Base-by-base conservation (phyloP, 2,888 invertebrate species). In the Entomobrya multifasciata region DNA sequence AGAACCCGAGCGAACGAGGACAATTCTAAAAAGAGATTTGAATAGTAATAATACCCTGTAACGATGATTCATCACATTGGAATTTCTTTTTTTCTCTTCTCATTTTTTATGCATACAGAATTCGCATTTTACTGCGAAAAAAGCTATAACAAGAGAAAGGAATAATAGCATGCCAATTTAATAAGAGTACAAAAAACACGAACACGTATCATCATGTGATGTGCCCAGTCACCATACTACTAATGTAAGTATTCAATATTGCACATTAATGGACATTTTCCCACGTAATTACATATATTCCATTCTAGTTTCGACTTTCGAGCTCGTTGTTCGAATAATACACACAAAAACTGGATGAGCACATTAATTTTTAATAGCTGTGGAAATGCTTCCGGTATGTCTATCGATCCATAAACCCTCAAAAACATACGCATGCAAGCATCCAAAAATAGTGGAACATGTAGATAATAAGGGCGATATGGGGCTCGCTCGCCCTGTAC, bases 371-470 rank as follows among this genome's bases (percentile, higher is more conserved):
- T 79, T 79, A 79, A 86, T 79, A 78, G 60, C 17, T 67, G 78
- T 86, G 57, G 62, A 85, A 86, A 79, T 72, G 79, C 85, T 86
- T 86, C 85, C 85, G 85, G 85, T 86, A 47, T 17, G 20, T 1
- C 1, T n/a, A n/a, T n/a, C n/a, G n/a, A n/a, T n/a, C n/a, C 36
- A n/a, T 22, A 22, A 8, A 76, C n/a, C 1, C 25, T 15, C n/a
- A 52, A 3, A 41, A 20, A 22, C 62, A 30, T 62, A n/a, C n/a
- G 41, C 57, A 22, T 22, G 22, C 36, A 49, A 22, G 57, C 25
- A 27, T 47, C 17, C 55, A 76, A 52, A 55, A 76, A 49, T 57
- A 55, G 2, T 70, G 47, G 1, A 72, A 25, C 25, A 47, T 3
- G 15, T 30, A 25, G 8, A 36, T 36, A 65, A 65, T 65, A 36